Conservation (phyloP, 2,797 vertebrate species). For the Thunnus albacares region DNA sequence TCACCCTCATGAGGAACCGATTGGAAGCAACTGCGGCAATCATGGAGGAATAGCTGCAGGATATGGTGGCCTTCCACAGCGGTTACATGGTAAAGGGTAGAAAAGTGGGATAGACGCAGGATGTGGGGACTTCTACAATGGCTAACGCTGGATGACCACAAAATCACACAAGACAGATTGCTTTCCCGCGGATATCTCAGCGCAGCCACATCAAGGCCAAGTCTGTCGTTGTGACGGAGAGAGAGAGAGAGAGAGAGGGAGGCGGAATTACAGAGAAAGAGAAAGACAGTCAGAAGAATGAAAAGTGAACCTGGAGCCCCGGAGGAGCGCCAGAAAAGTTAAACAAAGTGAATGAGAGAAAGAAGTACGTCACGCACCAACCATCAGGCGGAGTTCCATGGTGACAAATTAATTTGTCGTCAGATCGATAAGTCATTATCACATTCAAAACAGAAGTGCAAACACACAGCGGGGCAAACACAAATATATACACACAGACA, state of each 20-base stretch:
- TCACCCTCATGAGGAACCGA: slow-evolving; percentile 49
- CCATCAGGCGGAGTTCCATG: slow-evolving; percentile 36
- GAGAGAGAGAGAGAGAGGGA: slow-evolving; percentile 11
- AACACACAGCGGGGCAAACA: slow-evolving; percentile 22
- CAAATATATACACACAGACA: slow-evolving; percentile 14
- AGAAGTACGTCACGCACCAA: slow-evolving; percentile 29
- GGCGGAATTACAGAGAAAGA: slow-evolving; percentile 15
- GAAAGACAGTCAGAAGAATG: slow-evolving; percentile 27
- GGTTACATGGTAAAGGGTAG: slow-evolving; percentile 58
- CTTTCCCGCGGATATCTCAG: slow-evolving; percentile 63
- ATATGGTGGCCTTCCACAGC: slow-evolving; percentile 59
- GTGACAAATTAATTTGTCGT: slow-evolving; percentile 65
- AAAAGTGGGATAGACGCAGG: slow-evolving; percentile 68
- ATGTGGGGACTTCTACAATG: slow-evolving; percentile 66
- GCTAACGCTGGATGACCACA: slow-evolving; percentile 57
- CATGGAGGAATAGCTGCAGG: slow-evolving; percentile 55
- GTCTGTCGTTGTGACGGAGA: slow-evolving; percentile 36
- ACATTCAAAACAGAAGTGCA: slow-evolving; percentile 46
- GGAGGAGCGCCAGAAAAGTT: slow-evolving; percentile 18
- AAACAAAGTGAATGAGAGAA: slow-evolving; percentile 35
- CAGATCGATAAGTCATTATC: slow-evolving; percentile 78
- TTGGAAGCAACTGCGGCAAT: slow-evolving; percentile 59
- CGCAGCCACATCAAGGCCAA: slow-evolving; percentile 62
- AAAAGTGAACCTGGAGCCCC: slow-evolving; percentile 39
- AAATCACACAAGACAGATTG: slow-evolving; percentile 69